Percentiles rank a stretch among this genome's conserved stretches.
phyloP scores from a whole-genome alignment of 2,888 invertebrate species.

The Candidula unifasciata region DNA sequence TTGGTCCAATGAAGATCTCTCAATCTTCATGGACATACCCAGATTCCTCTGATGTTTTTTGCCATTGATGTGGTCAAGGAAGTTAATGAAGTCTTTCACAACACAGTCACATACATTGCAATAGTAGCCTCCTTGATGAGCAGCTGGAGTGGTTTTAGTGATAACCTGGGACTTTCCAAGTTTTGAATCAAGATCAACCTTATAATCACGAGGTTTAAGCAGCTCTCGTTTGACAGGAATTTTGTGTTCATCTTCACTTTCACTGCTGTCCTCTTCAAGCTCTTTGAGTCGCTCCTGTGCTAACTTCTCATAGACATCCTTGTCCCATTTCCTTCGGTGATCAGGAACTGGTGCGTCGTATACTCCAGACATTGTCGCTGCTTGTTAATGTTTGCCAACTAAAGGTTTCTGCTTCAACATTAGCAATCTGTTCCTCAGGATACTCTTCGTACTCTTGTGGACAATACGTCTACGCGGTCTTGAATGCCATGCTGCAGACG shows the following conservation, averaged over 20 bases:
- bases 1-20: constrained; percentile 94
- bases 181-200: constrained; percentile 97
- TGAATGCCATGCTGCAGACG: too few relatives aligned
- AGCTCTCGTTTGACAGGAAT: constrained; percentile 92
- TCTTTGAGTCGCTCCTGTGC: constrained; percentile 72
- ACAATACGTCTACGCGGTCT: too few relatives aligned
- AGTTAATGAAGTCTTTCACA: constrained; percentile 99
- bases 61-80: constrained; percentile 99
- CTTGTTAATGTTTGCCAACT: not conserved
- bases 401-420: too few relatives aligned
- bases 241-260: constrained; percentile 82
- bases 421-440: too few relatives aligned
- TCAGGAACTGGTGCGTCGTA: constrained; percentile 79
- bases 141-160: constrained; percentile 97
- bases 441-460: too few relatives aligned
- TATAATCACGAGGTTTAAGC: constrained; percentile 94
- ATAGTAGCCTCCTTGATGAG: constrained; percentile 98
- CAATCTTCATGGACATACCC: constrained; percentile 99
- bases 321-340: constrained; percentile 98
- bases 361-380: constrained; percentile 24
- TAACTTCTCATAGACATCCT: constrained; percentile 92
- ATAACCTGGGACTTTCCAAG: constrained; percentile 98
- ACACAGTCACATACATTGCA: constrained; percentile 99
- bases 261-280: constrained; percentile 64
- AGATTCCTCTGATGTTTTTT: constrained; percentile 99